Conservation (phyloP, 2,113 vertebrate genomes). For the Vanacampus margaritifer region DNA sequence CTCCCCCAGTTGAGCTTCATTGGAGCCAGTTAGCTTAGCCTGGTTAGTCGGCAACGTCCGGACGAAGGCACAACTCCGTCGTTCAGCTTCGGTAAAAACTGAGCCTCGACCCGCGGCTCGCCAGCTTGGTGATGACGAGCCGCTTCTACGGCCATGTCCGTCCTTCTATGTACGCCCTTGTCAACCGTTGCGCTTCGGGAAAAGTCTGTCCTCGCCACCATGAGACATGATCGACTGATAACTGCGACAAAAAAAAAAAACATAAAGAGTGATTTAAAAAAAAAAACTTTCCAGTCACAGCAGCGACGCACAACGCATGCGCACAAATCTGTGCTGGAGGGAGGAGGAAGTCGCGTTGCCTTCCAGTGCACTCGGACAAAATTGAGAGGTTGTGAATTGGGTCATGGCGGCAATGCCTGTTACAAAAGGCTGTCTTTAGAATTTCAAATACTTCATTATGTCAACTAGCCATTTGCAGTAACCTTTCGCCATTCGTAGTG, state of each 20-base stretch:
- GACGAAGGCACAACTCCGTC: constrained; percentile 37
- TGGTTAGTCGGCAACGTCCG: constrained; percentile 41
- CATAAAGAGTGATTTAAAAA: constrained; percentile 7
- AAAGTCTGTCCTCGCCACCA: neutral
- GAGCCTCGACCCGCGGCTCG: constrained; percentile 35
- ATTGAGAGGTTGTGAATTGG: neutral
- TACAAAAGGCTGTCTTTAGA: neutral
- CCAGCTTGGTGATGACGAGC: constrained; percentile 15
- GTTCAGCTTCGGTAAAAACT: constrained; percentile 37
- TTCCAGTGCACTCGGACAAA: constrained; percentile 14
- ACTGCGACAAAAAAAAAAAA: neutral
- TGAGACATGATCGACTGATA: constrained; percentile 13
- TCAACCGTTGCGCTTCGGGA: neutral
- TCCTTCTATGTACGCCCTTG: neutral
- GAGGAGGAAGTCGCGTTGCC: constrained; percentile 31
- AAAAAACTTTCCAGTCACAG: constrained; percentile 61
- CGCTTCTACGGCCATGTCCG: constrained; percentile 34
- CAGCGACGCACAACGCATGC: constrained; percentile 35
- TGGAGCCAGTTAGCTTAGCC: constrained; percentile 20
- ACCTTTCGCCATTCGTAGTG: too few species aligned
- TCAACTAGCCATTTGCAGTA: too few species aligned
- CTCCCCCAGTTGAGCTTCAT: neutral
- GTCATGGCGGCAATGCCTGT: neutral
- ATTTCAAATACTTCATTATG: too few species aligned
- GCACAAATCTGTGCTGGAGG: constrained; percentile 13